phyloP scores from a whole-genome alignment of 2,797 vertebrate species.

The Macropus fuliginosus region DNA sequence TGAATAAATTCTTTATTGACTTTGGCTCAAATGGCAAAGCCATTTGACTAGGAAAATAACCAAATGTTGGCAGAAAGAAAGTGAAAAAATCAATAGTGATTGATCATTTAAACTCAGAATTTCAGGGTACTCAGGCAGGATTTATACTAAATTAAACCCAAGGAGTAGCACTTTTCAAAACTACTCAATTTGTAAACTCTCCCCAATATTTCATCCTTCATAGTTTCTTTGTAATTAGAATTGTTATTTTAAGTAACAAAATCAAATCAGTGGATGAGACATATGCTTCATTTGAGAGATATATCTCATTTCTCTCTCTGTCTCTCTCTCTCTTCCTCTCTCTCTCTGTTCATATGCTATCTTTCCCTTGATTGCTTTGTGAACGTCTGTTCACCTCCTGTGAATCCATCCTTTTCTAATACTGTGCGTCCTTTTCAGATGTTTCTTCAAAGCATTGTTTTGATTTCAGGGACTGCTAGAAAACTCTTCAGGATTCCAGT shows the following conservation, averaged over 20 bases:
- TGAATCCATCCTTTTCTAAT: conserved; percentile 36
- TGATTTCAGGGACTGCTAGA: conserved; percentile 38
- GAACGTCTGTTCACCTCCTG: not conserved
- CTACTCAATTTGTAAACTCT: conserved; percentile 67
- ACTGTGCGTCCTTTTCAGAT: conserved; percentile 18
- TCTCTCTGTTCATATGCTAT: conserved; percentile 35
- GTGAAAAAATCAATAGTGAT: conserved; percentile 79
- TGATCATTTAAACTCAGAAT: conserved; percentile 77
- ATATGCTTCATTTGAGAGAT: not conserved
- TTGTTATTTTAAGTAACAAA: conserved; percentile 45
- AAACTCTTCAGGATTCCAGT: conserved; percentile 34
- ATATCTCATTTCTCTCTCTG: not conserved
- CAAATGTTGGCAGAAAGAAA: conserved; percentile 73
- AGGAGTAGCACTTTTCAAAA: conserved; percentile 67
- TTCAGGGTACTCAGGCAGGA: conserved; percentile 69
- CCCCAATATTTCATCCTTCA: conserved; percentile 46
- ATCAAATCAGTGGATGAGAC: conserved; percentile 61
- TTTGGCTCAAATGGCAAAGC: conserved; percentile 64
- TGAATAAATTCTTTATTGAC: conserved; percentile 77
- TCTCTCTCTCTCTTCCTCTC: not conserved
- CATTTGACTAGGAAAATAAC: conserved; percentile 70
- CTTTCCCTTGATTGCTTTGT: not conserved
- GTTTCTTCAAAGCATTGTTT: conserved; percentile 34
- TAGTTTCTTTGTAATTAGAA: conserved; percentile 56
- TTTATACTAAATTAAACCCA: conserved; percentile 62